Conservation (phyloP, 2,888 invertebrate species). For the Patella depressa region DNA sequence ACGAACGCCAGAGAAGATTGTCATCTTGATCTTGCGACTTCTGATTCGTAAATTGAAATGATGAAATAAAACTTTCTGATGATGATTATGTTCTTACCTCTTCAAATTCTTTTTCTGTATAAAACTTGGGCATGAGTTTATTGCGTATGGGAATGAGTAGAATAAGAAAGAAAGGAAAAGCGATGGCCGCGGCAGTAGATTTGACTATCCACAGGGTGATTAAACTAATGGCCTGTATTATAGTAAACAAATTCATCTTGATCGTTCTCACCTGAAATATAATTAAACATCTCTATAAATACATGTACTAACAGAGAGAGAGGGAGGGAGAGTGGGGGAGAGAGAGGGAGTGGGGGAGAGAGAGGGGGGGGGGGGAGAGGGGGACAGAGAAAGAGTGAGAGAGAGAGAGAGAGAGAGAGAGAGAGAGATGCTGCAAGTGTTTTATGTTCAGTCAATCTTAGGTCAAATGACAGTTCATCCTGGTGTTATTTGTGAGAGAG, state of each 20-base stretch:
- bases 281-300: neutral
- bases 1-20: no score
- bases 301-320: neutral
- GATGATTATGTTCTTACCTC: no score
- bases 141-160: slow-evolving; percentile 90
- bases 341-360: no score
- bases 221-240: slow-evolving; percentile 86
- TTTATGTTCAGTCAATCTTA: no score
- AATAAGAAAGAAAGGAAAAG: slow-evolving; percentile 90
- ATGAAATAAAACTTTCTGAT: neutral
- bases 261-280: slow-evolving; percentile 83
- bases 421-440: no score
- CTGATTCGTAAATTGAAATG: neutral
- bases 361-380: no score
- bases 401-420: no score
- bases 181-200: slow-evolving; percentile 88
- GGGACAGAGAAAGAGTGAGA: no score
- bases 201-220: slow-evolving; percentile 88
- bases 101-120: slow-evolving; percentile 85
- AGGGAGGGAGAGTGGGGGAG: no score
- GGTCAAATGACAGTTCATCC: no score
- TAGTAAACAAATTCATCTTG: slow-evolving; percentile 93
- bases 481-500: no score
- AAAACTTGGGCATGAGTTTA: slow-evolving; percentile 79
- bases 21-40: no score